phyloP scores from a whole-genome alignment of 2,113 vertebrate genomes.

The Himantopus leucocephalus region DNA sequence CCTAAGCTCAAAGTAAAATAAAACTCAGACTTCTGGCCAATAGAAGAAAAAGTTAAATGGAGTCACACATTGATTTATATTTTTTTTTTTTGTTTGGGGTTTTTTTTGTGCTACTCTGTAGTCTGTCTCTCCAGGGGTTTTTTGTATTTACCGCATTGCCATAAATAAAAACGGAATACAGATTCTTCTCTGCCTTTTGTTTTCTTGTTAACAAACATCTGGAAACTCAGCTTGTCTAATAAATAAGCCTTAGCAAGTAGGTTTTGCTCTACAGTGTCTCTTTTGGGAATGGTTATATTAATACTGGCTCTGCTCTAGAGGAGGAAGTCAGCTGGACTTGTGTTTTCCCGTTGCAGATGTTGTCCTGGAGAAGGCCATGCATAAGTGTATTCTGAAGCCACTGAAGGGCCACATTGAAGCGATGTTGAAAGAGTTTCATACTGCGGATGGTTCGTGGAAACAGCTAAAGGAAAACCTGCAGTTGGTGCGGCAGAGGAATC shows the following conservation, averaged over 20 bases:
- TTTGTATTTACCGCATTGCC: neutral
- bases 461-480: constrained; percentile 91
- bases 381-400: constrained; percentile 94
- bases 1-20: neutral
- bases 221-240: neutral
- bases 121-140: neutral
- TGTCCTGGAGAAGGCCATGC: constrained; percentile 94
- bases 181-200: constrained; percentile 2
- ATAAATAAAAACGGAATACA: neutral
- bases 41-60: neutral
- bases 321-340: constrained; percentile 19
- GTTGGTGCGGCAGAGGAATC: constrained; percentile 84
- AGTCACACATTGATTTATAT: neutral
- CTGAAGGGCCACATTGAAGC: constrained; percentile 85
- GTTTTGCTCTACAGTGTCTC: neutral
- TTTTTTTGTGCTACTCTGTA: neutral
- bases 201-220: constrained; percentile 17
- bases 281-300: neutral
- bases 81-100: neutral
- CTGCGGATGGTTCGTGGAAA: constrained; percentile 84
- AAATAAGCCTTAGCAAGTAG: neutral
- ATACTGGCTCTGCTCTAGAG: neutral
- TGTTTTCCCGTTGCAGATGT: constrained; percentile 78
- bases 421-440: constrained; percentile 86
- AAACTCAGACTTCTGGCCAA: neutral